phyloP scores from a whole-genome alignment of 2,113 vertebrate genomes.

The Microtus pennsylvanicus region DNA sequence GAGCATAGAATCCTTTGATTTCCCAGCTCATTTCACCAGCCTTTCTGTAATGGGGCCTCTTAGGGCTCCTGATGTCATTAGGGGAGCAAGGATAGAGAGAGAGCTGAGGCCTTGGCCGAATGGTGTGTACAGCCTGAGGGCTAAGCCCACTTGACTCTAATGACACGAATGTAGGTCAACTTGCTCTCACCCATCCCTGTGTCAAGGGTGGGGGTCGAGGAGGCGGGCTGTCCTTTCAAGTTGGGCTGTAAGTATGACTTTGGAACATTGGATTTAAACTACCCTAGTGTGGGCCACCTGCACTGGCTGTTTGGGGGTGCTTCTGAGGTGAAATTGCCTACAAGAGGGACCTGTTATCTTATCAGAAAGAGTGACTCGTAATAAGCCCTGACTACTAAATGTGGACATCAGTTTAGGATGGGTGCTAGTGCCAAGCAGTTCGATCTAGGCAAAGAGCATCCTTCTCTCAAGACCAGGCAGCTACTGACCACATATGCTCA shows the following conservation, averaged over 20 bases:
- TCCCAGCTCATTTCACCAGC: background rate
- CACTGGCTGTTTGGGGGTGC: background rate
- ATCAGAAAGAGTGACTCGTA: background rate
- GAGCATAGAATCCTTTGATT: background rate
- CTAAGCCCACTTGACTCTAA: background rate
- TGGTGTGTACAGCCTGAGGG: background rate
- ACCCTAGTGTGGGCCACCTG: no score
- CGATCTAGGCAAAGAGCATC: background rate
- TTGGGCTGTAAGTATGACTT: background rate
- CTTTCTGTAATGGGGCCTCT: background rate
- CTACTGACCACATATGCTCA: no score
- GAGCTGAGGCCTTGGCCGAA: background rate
- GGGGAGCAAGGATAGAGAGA: background rate
- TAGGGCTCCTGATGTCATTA: background rate
- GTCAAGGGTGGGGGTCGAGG: background rate
- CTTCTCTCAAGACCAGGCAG: no score
- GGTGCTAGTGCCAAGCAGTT: background rate
- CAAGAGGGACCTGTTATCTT: background rate
- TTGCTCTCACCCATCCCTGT: background rate
- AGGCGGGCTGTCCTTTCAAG: slow-evolving; percentile 10
- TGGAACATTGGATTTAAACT: background rate
- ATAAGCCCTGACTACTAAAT: background rate
- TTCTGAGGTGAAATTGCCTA: background rate
- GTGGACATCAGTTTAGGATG: no score
- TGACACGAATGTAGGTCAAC: background rate